These are phyloP conservation scores for Dryobates pubescens DNA, from an alignment of 2,797 vertebrate genomes.

Conservation along the genomic window DNA sequence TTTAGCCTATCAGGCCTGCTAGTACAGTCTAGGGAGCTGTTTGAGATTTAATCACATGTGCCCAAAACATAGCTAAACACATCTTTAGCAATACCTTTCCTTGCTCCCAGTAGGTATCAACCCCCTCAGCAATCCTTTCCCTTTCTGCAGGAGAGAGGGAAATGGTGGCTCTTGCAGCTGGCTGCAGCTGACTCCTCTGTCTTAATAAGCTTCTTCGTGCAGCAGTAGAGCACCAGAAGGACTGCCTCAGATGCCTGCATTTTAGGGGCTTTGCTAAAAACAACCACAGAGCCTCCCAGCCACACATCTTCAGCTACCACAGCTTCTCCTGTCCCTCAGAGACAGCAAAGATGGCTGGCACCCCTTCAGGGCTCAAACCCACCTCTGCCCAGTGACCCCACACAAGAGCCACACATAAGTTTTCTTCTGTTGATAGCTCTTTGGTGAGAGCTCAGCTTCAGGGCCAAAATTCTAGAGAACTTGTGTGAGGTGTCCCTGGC, in stretches of 20 bases:
- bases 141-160: neutral
- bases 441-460: neutral
- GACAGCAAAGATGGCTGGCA: no score
- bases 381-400: rapidly evolving
- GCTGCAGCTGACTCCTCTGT: no score
- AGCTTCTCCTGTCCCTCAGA: neutral
- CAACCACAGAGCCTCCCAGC: neutral
- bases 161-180: no score
- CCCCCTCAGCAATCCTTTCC: neutral
- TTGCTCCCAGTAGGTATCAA: neutral
- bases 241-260: neutral
- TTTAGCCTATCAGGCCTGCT: neutral
- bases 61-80: neutral
- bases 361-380: neutral
- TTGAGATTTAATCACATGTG: neutral
- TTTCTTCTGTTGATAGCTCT: neutral
- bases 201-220: rapidly evolving
- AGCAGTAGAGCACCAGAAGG: rapidly evolving
- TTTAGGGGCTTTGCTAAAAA: neutral
- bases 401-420: neutral
- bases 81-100: neutral
- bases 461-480: neutral
- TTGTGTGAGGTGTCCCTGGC: no score
- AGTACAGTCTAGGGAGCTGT: neutral
- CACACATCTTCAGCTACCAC: rapidly evolving